Evolutionary conservation across 2,888 invertebrate species (phyloP), one percentile per base, ranked within the genome.

Genomic region (Mesopsocus fuscifrons): DNA sequence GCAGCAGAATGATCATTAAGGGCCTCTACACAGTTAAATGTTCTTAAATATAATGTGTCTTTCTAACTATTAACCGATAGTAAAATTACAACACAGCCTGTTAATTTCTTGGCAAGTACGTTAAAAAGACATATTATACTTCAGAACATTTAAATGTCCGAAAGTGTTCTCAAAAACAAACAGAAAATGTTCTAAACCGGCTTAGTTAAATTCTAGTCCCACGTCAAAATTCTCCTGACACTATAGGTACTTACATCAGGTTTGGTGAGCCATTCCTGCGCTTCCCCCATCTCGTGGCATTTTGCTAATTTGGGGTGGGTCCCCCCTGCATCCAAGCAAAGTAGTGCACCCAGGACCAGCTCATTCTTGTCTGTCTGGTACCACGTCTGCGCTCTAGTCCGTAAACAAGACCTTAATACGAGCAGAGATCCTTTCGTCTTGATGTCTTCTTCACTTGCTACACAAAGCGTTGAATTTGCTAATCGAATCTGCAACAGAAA

Each of bases 241-340:
- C n/a, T n/a, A n/a, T n/a, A n/a, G n/a, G n/a, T n/a, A n/a, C 56
- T 60, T 61, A 84, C 84, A 52, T 72, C 63, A 47, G 72, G 74
- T 48, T 77, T 77, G 56, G 84, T 80, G 42, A 75, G 77, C 95
- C 95, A 97, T 54, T 88, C 85, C 61, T 95, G 95, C 49, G 82
- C 74, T 1, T 84, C 85, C 9, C 84, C 80, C 66, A 87, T 78
- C 58, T 87, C 88, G 54, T 92, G 92, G 55, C 95, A 95, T 61
- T 95, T 94, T 51, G 81, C 76, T 8, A 95, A 65, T 44, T 74
- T 66, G 0, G 89, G 85, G 22, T 62, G 63, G 26, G 54, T 53
- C 47, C 71, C 68, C 0, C 68, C 67, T 1, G 81, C 77, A 61
- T 95, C 91, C 51, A 97, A 60, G 55, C 94, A 92, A 9, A 92